phyloP scores from a whole-genome alignment of 2,888 invertebrate species.

The Ichneumoninae sp. region DNA sequence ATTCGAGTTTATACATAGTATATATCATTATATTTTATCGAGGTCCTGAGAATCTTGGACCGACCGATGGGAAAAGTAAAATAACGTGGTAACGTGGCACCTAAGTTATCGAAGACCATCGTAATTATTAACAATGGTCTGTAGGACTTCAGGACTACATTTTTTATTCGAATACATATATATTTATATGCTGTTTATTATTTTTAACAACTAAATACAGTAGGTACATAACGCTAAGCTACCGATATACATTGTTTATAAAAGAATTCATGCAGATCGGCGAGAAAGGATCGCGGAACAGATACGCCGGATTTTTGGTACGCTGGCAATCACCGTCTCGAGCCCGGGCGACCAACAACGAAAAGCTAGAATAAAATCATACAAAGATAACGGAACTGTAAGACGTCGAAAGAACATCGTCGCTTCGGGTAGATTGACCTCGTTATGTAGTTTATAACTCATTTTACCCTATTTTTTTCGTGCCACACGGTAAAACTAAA shows the following conservation, averaged over 20 bases:
- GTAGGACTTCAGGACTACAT: not conserved
- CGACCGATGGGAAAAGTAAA: constrained; percentile 27
- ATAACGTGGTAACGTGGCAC: not conserved
- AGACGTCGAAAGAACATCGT: constrained; percentile 25
- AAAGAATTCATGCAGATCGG: constrained; percentile 66
- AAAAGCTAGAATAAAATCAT: constrained; percentile 52
- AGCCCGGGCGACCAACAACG: constrained; percentile 32
- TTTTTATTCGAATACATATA: constrained; percentile 30
- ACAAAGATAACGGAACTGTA: not conserved
- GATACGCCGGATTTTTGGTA: not conserved
- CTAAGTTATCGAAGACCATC: constrained; percentile 41
- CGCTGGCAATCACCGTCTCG: constrained; percentile 7
- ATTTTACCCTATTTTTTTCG: not conserved
- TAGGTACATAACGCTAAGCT: constrained; percentile 49
- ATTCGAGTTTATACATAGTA: constrained; percentile 5
- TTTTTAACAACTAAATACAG: constrained; percentile 57
- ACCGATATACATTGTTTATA: constrained; percentile 38
- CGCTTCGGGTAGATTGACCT: constrained; percentile 8
- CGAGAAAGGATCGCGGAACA: constrained; percentile 30
- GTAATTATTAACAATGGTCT: constrained; percentile 1
- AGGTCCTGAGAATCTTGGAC: constrained; percentile 52
- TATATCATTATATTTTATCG: constrained; percentile 44
- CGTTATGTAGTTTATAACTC: constrained; percentile 8
- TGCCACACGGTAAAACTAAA: constrained; percentile 39
- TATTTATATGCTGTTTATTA: constrained; percentile 49